Evolutionary conservation across 2,888 invertebrate species (phyloP).

Genomic region (Drosophila gaucha): DNA sequence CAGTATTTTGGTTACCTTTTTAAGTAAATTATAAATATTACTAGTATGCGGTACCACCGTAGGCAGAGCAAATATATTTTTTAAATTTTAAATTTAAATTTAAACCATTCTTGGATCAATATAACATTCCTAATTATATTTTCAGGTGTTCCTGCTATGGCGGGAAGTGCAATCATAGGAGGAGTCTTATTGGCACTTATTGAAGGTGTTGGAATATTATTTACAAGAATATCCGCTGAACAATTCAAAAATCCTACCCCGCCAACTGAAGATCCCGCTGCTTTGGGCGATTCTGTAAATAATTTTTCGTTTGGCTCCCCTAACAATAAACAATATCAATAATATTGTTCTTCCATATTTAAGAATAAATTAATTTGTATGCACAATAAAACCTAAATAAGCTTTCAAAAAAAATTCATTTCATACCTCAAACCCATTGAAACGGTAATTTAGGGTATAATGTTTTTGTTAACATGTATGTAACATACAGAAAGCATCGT

Average conservation of each 20-base stretch:
- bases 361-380: conserved; percentile 7
- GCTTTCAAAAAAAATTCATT: neutral
- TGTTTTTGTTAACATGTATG: no score
- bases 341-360: conserved; percentile 33
- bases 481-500: no score
- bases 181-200: conserved; percentile 97
- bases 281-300: conserved; percentile 87
- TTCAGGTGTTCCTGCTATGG: conserved; percentile 91
- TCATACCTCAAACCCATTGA: no score
- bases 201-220: conserved; percentile 98
- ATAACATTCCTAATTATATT: neutral
- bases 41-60: no score
- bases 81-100: no score
- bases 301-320: conserved; percentile 77
- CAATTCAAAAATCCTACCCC: conserved; percentile 94
- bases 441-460: no score
- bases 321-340: conserved; percentile 83
- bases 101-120: no score
- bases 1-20: no score
- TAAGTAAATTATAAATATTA: no score
- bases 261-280: conserved; percentile 91
- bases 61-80: no score
- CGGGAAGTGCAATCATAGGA: conserved; percentile 97
- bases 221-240: conserved; percentile 95
- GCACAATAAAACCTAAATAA: conserved; percentile 1